Conservation (phyloP, 2,888 invertebrate species). For the Mycalesis mineus region DNA sequence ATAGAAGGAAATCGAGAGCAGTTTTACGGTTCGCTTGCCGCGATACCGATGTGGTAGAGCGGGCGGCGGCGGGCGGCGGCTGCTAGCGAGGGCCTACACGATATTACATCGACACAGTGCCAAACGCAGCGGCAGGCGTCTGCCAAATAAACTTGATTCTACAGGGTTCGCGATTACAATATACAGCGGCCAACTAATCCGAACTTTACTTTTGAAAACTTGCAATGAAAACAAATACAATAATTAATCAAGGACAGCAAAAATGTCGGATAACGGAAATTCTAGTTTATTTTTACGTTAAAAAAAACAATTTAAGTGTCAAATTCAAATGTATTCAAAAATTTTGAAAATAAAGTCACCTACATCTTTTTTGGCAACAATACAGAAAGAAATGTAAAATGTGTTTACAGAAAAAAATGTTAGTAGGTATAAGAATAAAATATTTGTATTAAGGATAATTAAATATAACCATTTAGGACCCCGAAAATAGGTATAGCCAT, state of each 20-base stretch:
- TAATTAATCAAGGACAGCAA: too few species aligned
- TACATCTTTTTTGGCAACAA: too few species aligned
- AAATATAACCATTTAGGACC: not conserved
- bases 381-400: too few species aligned
- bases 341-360: too few species aligned
- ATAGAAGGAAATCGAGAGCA: slow-evolving; percentile 30
- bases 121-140: slow-evolving; percentile 52
- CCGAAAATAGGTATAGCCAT: not conserved
- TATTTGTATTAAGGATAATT: not conserved
- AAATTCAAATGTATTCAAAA: too few species aligned
- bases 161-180: not conserved
- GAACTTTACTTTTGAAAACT: not conserved
- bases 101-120: slow-evolving; percentile 73
- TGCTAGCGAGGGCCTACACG: slow-evolving; percentile 51
- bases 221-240: too few species aligned
- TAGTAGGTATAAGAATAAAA: too few species aligned
- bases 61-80: slow-evolving; percentile 63
- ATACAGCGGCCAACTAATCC: not conserved
- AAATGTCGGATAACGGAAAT: too few species aligned
- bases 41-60: slow-evolving; percentile 46
- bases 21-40: slow-evolving; percentile 54
- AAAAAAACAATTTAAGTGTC: too few species aligned
- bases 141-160: slow-evolving; percentile 39
- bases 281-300: too few species aligned
- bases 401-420: too few species aligned